Percentiles rank a stretch among this genome's conserved stretches.
Evolutionary conservation across 2,888 invertebrate genomes (phyloP).

Genomic region (Adineta ricciae): DNA sequence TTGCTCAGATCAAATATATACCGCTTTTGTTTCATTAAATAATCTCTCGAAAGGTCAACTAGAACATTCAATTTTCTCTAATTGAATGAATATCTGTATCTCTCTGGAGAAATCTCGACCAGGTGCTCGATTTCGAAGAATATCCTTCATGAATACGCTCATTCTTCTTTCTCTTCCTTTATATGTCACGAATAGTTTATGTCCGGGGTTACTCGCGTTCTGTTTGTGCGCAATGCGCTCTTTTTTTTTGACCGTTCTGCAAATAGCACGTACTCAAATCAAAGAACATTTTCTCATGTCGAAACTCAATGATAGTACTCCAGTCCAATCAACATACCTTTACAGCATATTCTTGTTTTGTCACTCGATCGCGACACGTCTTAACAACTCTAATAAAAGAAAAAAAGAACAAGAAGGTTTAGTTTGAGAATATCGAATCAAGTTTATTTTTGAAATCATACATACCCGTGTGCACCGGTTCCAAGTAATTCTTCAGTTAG

Average conservation of each 20-base stretch:
- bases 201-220: not conserved
- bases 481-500: conserved; percentile 14
- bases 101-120: too few species aligned
- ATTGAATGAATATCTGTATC: too few species aligned
- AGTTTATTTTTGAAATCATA: not conserved
- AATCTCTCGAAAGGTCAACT: too few species aligned
- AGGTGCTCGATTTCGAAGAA: too few species aligned
- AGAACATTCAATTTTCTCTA: too few species aligned
- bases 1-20: too few species aligned
- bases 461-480: conserved; percentile 7
- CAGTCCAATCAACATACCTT: not conserved
- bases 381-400: not conserved
- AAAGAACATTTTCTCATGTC: not conserved
- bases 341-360: conserved; percentile 21
- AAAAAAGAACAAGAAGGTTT: not conserved
- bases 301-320: not conserved
- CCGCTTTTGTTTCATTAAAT: too few species aligned
- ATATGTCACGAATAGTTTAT: not conserved
- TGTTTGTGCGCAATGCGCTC: not conserved
- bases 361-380: conserved; percentile 8
- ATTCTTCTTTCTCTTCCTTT: not conserved
- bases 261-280: not conserved
- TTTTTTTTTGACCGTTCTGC: not conserved
- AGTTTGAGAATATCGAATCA: not conserved
- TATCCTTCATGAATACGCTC: too few species aligned